These are phyloP conservation scores for Helicoverpa assulta DNA, from an alignment of 2,888 invertebrate genomes.

Conservation along the genomic window DNA sequence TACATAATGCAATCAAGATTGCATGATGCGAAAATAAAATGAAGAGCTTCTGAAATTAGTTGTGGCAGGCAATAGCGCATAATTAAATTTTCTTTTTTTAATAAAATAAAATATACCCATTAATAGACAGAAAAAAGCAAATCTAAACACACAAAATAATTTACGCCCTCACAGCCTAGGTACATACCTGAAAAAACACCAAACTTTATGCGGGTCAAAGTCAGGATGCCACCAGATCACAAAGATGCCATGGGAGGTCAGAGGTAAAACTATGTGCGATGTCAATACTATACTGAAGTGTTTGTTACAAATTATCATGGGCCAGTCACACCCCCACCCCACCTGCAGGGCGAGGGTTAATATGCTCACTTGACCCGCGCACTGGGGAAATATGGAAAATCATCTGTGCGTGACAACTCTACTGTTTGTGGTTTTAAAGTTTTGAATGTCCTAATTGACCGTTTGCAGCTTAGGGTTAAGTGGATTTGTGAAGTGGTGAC, in stretches of 20 bases:
- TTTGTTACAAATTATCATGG: slow-evolving; percentile 84
- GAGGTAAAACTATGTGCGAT: slow-evolving; percentile 84
- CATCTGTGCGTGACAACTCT: slow-evolving; percentile 81
- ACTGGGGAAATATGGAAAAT: slow-evolving; percentile 74
- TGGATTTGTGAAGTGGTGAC: not conserved
- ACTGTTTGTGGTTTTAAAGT: slow-evolving; percentile 58
- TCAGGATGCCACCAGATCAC: slow-evolving; percentile 54
- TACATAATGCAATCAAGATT: not conserved
- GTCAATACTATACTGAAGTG: slow-evolving; percentile 82
- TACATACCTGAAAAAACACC: slow-evolving; percentile 38
- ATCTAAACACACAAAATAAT: not conserved
- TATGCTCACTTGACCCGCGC: slow-evolving; percentile 85
- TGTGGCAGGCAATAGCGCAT: no score
- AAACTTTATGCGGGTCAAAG: slow-evolving; percentile 23
- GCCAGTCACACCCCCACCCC: slow-evolving; percentile 79
- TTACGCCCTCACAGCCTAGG: not conserved
- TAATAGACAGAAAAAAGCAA: not conserved
- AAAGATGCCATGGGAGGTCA: slow-evolving; percentile 75
- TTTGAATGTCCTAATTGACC: slow-evolving; percentile 43
- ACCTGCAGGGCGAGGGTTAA: slow-evolving; percentile 83
- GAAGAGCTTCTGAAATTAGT: no score
- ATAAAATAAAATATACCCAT: not conserved
- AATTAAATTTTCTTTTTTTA: no score
- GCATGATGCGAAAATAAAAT: no score
- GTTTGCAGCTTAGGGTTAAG: not conserved